phyloP scores from a whole-genome alignment of 2,888 invertebrate species.

The Meganola albula region DNA sequence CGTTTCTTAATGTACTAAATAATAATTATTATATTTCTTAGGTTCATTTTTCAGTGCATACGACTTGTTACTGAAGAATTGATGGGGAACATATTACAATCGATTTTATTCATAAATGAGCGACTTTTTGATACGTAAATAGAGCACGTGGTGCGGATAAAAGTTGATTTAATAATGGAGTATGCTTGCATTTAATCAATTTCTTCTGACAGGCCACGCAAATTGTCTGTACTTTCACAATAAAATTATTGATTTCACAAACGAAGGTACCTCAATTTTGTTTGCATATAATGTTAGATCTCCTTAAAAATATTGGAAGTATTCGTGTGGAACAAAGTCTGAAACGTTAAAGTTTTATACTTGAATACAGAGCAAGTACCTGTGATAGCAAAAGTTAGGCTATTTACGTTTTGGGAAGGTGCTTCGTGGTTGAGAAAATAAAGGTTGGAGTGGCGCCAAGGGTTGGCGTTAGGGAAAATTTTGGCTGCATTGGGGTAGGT shows the following conservation, averaged over 20 bases:
- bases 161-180: slow-evolving; percentile 16
- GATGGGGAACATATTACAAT: too few species aligned
- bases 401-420: slow-evolving; percentile 46
- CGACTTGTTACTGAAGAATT: too few species aligned
- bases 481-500: slow-evolving; percentile 40
- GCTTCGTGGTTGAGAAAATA: slow-evolving; percentile 45
- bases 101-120: slow-evolving; percentile 20
- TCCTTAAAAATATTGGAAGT: slow-evolving; percentile 4
- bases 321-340: slow-evolving; percentile 6
- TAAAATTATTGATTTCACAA: slow-evolving; percentile 11
- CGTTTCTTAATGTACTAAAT: too few species aligned
- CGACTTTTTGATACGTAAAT: too few species aligned
- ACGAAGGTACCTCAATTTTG: slow-evolving; percentile 3
- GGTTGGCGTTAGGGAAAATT: slow-evolving; percentile 35
- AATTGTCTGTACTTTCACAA: slow-evolving; percentile 11
- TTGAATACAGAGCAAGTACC: slow-evolving; percentile 44
- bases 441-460: slow-evolving; percentile 56
- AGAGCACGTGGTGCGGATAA: too few species aligned
- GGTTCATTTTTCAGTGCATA: too few species aligned
- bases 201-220: slow-evolving; percentile 17
- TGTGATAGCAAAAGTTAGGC: slow-evolving; percentile 44
- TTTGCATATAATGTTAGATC: slow-evolving; percentile 6
- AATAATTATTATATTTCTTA: too few species aligned
- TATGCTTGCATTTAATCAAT: slow-evolving; percentile 22
- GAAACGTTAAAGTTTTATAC: too few species aligned